phyloP scores from a whole-genome alignment of 2,797 vertebrate species.

The Acridotheres tristis region DNA sequence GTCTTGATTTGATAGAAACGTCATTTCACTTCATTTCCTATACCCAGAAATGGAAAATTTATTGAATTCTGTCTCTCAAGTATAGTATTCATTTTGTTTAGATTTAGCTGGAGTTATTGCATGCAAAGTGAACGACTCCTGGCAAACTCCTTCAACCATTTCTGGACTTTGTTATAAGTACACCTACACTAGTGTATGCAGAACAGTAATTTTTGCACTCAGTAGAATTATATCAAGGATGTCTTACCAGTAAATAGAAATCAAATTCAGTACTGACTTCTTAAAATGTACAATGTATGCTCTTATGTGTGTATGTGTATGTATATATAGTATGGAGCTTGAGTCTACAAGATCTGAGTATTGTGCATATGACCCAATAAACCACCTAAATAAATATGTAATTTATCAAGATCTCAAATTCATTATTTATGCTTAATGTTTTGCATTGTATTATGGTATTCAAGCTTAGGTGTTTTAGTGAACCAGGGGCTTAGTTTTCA shows the following conservation, averaged over 20 bases:
- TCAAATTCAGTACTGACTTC: not conserved
- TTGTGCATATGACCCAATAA: not conserved
- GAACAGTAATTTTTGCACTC: not conserved
- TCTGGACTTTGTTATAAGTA: not conserved
- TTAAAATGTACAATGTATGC: not conserved
- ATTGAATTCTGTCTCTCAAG: conserved; percentile 22
- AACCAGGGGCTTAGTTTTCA: not conserved
- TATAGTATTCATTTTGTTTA: conserved; percentile 19
- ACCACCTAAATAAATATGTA: not conserved
- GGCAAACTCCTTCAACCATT: not conserved
- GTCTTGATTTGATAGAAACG: not conserved
- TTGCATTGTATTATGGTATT: not conserved
- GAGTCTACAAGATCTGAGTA: not conserved
- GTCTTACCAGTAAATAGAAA: not conserved
- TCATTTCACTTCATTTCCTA: conserved; percentile 20
- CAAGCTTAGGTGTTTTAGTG: not conserved
- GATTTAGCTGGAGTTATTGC: not conserved
- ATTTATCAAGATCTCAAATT: not conserved
- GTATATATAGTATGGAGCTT: not conserved
- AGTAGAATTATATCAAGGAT: not conserved
- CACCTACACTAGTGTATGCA: not conserved
- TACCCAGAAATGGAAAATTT: conserved; percentile 4
- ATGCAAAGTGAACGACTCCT: not conserved
- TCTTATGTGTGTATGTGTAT: accelerated
- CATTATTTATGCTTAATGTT: not conserved